phyloP scores from a whole-genome alignment of 2,888 invertebrate species.

The Acrobasis suavella region DNA sequence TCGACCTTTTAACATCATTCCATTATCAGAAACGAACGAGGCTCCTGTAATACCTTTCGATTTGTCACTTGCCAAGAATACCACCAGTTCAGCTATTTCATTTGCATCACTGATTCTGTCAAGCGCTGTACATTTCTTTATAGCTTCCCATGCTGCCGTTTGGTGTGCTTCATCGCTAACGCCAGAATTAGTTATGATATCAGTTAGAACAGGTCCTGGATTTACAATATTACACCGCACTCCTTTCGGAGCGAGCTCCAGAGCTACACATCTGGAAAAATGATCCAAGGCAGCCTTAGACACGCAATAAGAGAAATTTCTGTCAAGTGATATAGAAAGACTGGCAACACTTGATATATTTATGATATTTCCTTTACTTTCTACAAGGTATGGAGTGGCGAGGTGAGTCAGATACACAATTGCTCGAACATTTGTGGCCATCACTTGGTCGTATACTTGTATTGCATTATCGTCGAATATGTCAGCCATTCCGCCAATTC shows the following conservation, averaged over 20 bases:
- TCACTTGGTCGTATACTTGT: constrained; percentile 58
- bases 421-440: constrained; percentile 89
- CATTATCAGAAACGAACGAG: constrained; percentile 34
- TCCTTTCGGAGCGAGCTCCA: constrained; percentile 87
- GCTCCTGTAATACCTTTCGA: constrained; percentile 93
- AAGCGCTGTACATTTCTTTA: constrained; percentile 90
- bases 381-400: constrained; percentile 88
- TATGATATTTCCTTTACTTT: constrained; percentile 89
- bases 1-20: constrained; percentile 22
- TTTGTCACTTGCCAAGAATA: constrained; percentile 90
- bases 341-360: constrained; percentile 89
- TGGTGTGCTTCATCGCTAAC: background rate
- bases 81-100: constrained; percentile 92
- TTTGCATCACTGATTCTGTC: constrained; percentile 87
- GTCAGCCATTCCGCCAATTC: constrained; percentile 22
- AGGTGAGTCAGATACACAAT: constrained; percentile 87
- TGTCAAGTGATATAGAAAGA: constrained; percentile 25
- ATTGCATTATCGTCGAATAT: constrained; percentile 28
- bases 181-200: constrained; percentile 35
- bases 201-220: constrained; percentile 90
- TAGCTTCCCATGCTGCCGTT: constrained; percentile 79
- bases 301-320: constrained; percentile 69
- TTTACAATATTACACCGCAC: constrained; percentile 92
- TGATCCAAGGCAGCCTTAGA: constrained; percentile 95
- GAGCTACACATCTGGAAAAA: constrained; percentile 91